Percentiles rank a stretch among this genome's conserved stretches.
Conservation (phyloP, 2,113 vertebrate genomes). For the Calidris pygmaea region DNA sequence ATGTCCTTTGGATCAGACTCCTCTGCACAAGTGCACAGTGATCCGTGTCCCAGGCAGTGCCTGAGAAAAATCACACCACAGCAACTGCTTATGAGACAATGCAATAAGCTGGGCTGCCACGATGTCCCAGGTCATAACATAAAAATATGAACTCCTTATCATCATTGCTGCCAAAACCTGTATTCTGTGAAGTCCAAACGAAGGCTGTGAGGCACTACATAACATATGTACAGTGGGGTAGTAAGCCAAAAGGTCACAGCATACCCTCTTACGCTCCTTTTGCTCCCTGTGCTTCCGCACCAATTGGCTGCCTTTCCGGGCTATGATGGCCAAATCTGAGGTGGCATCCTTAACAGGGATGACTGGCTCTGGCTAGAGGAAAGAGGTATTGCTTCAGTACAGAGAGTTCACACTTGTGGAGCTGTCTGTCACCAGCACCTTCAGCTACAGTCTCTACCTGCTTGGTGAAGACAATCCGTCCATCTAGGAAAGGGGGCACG, state of each 20-base stretch:
- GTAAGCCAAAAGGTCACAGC: neutral
- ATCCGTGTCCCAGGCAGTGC: neutral
- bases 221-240: fast-evolving
- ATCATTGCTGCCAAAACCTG: neutral
- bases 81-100: neutral
- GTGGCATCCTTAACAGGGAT: slow-evolving; percentile 97
- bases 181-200: neutral
- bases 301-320: slow-evolving; percentile 95
- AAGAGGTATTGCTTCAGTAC: neutral
- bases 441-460: slow-evolving; percentile 76
- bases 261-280: slow-evolving; percentile 96
- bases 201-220: neutral
- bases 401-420: fast-evolving
- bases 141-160: neutral
- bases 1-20: neutral
- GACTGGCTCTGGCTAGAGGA: slow-evolving; percentile 89
- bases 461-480: slow-evolving; percentile 97
- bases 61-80: neutral
- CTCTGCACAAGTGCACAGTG: neutral
- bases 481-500: slow-evolving; percentile 95
- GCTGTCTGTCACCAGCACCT: neutral
- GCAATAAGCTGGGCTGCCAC: neutral
- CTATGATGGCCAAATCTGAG: slow-evolving; percentile 96
- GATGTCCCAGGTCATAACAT: neutral
- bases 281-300: slow-evolving; percentile 97